Base-by-base conservation (phyloP, 2,797 vertebrate genomes). In the Acridotheres tristis region DNA sequence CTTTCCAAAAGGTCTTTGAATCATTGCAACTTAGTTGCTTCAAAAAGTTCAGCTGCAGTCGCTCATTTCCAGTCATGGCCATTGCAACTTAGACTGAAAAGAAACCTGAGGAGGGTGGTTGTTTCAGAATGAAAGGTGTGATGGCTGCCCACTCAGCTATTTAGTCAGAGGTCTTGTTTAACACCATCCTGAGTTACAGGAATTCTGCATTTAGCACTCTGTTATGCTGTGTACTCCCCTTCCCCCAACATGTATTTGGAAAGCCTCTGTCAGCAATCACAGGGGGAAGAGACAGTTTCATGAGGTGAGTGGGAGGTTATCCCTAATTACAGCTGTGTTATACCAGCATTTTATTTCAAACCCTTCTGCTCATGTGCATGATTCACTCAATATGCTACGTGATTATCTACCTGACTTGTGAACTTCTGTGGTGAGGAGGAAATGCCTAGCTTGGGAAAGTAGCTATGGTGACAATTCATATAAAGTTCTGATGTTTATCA, bases 281-380 rank as follows among this genome's bases (percentile, higher is more conserved):
- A 36, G 61, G 59, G 32, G 81, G 45, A 68, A 89, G 16, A 83
- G 75, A 50, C 43, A 78, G 58, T 80, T 93, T 88, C 73, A 80
- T 55, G 65, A 72, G 50, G 61, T 89, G 84, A 89, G 48, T 63
- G 51, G 58, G 82, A 89, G 51, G 82, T 88, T 96, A 80, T 85
- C 48, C 62, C 61, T 93, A 65, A 85, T 93, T 80, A 54, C 50
- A 58, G 81, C 43, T 40, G 25, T 51, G n/a, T 75, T 88, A 58
- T 54, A 82, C 30, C 23, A 53, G 48, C 34, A 67, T 90, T 93
- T 95, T 26, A 50, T 88, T 96, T 94, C 75, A 88, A 94, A 66
- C 19, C 14, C 42, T 89, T 82, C 63, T 87, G 58, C 79, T 94
- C 38, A 36, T 30, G 4, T 58, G 57, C 15, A 7, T 65, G 81